Conservation (phyloP, 2,888 invertebrate species). For the Hirtodrosophila alboralis region DNA sequence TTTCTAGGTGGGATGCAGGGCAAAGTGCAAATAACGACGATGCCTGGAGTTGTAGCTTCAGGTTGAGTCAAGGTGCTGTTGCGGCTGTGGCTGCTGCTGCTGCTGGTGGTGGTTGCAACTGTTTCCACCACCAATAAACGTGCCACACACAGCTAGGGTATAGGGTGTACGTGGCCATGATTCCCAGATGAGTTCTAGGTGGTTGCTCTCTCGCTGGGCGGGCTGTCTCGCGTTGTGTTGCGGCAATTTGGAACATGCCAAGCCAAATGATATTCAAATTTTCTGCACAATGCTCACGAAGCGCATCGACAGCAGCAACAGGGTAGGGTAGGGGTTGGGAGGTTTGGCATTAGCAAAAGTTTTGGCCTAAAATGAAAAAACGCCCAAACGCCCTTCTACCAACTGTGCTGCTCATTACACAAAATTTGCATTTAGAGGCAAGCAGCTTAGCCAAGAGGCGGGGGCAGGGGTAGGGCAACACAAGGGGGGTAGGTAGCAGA, state of each 20-base stretch:
- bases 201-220: constrained; percentile 38
- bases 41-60: constrained; percentile 17
- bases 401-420: constrained; percentile 65
- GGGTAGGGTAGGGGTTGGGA: constrained; percentile 14
- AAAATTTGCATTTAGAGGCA: constrained; percentile 73
- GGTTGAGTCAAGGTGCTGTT: constrained; percentile 1
- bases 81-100: constrained; percentile 75
- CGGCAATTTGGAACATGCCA: constrained; percentile 13
- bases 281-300: constrained; percentile 77
- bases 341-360: constrained; percentile 53
- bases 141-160: constrained; percentile 25
- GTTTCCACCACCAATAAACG: constrained; percentile 67
- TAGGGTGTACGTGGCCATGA: constrained; percentile 38
- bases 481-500: not conserved
- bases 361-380: constrained; percentile 43
- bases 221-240: constrained; percentile 8
- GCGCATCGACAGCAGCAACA: constrained; percentile 70
- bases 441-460: constrained; percentile 18
- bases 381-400: constrained; percentile 25
- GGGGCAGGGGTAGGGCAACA: no score
- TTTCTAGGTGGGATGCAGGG: constrained; percentile 50
- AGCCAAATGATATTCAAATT: constrained; percentile 70
- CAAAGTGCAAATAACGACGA: constrained; percentile 72
- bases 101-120: constrained; percentile 73
- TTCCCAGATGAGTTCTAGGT: constrained; percentile 43